Percentiles rank a stretch among this genome's conserved stretches.
Evolutionary conservation across 2,113 vertebrate genomes (phyloP).

Genomic region (Hemibagrus wyckioides): DNA sequence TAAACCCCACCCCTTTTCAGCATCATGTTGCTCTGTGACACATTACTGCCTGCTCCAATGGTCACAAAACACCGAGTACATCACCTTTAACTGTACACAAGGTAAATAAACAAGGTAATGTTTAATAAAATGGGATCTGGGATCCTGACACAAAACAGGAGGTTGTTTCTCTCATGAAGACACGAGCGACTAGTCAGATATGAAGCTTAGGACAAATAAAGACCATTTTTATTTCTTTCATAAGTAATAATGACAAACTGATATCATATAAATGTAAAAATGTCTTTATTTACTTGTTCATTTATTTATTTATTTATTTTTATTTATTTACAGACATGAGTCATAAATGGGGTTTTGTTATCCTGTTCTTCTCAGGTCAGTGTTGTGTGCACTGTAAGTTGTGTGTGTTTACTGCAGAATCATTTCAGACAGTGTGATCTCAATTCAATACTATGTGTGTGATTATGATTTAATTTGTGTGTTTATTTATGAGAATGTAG

Average conservation of each 20-base stretch:
- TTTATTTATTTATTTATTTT: background rate
- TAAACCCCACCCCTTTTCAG: background rate
- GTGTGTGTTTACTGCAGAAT: too few species aligned
- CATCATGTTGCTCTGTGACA: background rate
- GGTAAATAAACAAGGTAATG: too few species aligned
- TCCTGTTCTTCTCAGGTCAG: constrained; percentile 5
- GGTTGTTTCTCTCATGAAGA: background rate
- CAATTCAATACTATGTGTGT: too few species aligned
- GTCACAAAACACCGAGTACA: background rate
- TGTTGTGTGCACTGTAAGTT: background rate
- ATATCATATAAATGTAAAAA: background rate
- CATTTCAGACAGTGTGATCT: background rate
- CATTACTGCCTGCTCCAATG: background rate
- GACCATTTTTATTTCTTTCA: background rate
- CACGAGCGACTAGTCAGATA: background rate
- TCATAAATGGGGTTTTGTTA: background rate
- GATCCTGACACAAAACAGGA: background rate
- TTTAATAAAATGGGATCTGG: too few species aligned
- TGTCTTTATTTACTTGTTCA: background rate
- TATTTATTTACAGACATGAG: background rate
- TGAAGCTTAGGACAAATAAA: background rate
- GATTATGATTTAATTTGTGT: too few species aligned
- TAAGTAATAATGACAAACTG: background rate
- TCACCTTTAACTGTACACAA: background rate
- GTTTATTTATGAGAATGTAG: background rate